A percentile compares a stretch with the other conserved stretches of the same genome.
Evolutionary conservation across 2,888 invertebrate genomes (phyloP).

Genomic region (Antitype chi): DNA sequence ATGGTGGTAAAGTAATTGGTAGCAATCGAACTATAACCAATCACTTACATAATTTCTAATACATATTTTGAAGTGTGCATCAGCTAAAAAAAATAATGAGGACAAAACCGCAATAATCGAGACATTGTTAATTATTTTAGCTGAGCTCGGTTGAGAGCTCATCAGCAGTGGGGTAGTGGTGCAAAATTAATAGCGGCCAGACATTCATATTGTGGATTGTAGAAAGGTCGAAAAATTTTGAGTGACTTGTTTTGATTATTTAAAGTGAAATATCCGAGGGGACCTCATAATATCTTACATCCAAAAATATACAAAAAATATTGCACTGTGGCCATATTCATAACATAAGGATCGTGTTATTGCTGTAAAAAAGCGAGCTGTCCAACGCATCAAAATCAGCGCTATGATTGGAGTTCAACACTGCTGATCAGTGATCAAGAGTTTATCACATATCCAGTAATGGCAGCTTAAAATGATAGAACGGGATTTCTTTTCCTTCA

Average conservation of each 20-base stretch:
- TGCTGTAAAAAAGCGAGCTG: neutral
- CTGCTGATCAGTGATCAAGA: no score
- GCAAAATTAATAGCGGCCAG: constrained; percentile 54
- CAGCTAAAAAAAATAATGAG: constrained; percentile 44
- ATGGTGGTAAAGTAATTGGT: constrained; percentile 44
- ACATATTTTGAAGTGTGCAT: constrained; percentile 27
- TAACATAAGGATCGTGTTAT: neutral
- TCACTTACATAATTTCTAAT: constrained; percentile 6
- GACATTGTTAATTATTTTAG: constrained; percentile 76
- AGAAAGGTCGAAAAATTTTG: neutral
- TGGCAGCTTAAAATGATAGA: neutral
- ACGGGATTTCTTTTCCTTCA: neutral
- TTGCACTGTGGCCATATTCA: neutral
- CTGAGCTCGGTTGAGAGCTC: constrained; percentile 69
- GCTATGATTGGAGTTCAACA: neutral
- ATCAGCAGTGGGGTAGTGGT: constrained; percentile 66
- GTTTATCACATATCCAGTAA: neutral
- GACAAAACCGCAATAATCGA: constrained; percentile 65
- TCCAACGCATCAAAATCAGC: neutral
- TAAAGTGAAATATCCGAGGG: neutral
- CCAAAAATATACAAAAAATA: neutral
- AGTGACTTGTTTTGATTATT: neutral
- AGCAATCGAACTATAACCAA: constrained; percentile 31
- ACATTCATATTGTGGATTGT: constrained; percentile 33
- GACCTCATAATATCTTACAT: neutral